phyloP scores from a whole-genome alignment of 2,888 invertebrate species.

The Micoletzkya japonica region DNA sequence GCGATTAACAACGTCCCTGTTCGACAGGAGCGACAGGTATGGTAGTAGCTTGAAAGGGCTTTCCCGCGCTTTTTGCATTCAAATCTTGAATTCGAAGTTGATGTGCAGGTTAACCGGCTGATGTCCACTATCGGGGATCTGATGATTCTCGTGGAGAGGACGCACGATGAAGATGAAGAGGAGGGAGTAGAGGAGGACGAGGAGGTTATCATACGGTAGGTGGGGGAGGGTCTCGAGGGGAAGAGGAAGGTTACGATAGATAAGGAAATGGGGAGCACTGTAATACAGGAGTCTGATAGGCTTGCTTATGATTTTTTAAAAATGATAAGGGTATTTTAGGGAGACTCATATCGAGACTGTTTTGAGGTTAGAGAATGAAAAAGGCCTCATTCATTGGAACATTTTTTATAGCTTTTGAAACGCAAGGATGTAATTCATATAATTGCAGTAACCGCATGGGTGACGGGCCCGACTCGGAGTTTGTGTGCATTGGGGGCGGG shows the following conservation, averaged over 20 bases:
- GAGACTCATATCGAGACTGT: too few relatives aligned
- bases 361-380: too few relatives aligned
- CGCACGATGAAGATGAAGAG: conserved; percentile 38
- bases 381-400: too few relatives aligned
- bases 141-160: conserved; percentile 55
- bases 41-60: background rate
- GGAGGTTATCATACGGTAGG: conserved; percentile 24
- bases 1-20: conserved; percentile 60
- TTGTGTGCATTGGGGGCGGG: conserved; percentile 30
- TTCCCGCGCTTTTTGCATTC: background rate
- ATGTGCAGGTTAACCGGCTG: conserved; percentile 12
- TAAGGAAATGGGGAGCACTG: background rate
- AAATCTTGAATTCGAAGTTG: background rate
- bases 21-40: conserved; percentile 56
- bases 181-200: conserved; percentile 8
- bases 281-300: too few relatives aligned
- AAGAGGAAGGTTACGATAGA: background rate
- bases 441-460: background rate
- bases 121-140: conserved; percentile 56
- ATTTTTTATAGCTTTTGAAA: too few relatives aligned
- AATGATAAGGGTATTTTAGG: background rate
- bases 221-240: background rate
- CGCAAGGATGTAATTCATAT: too few relatives aligned
- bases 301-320: background rate
- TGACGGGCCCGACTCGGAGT: conserved; percentile 34